Evolutionary conservation across 2,113 vertebrate species (phyloP), one percentile per base, ranked within the genome.

Genomic region (Chamaetylas fuelleborni): DNA sequence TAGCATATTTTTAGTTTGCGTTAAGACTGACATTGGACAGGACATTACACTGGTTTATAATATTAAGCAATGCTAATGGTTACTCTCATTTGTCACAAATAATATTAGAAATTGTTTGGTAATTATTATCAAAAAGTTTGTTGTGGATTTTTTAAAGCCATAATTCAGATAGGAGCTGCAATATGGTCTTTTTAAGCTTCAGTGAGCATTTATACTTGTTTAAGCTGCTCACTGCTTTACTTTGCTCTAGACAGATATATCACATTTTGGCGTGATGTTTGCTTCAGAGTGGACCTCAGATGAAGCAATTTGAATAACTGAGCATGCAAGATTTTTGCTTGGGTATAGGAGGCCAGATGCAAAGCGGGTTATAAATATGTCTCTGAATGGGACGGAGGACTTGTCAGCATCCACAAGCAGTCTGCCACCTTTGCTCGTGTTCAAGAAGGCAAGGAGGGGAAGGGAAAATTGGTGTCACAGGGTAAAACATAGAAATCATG

Each of bases 11-110:
- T 98, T 83, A 95, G 90, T 97, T 98, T 92, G 93, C 88, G 73
- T 93, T 86, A 77, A 97, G 98, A 95, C 96, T 97, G 95, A 86
- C 66, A 85, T 95, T 94, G 96, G 90, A 82, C 47, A 86, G 81
- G 54, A 95, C 90, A 82, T 96, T 91, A 86, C 61, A 80, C 28
- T 67, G 23, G 9, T 58, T 70, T 56, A 70, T n/a, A 90, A 83
- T 94, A 89, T 85, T 79, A 87, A 80, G 43, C 38, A 88, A 72
- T 90, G 20, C 64, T 72, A 70, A 48, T 57, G 31, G 26, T 93
- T 86, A 47, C 29, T 94, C 31, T 69, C 8, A 36, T 83, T 80
- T 88, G 29, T 83, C 69, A 71, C 29, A 91, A 71, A 83, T 87
- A 54, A 26, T 79, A 66, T 67, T 45, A 77, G 28, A 85, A 85